phyloP scores from a whole-genome alignment of 2,113 vertebrate genomes.

The Mugil cephalus region DNA sequence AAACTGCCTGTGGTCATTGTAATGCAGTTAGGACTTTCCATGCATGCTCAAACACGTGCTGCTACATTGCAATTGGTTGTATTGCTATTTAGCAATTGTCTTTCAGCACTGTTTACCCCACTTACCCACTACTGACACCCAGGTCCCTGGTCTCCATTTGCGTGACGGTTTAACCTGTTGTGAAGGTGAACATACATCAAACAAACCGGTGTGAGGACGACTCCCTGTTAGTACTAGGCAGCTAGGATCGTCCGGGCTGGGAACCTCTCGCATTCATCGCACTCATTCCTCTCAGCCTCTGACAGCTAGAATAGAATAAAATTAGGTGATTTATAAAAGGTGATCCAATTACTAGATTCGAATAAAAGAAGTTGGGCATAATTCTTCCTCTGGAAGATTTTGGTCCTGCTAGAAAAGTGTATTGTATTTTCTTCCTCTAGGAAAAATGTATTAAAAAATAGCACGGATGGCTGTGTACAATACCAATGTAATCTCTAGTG shows the following conservation, averaged over 20 bases:
- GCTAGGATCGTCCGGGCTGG: slow-evolving; percentile 34
- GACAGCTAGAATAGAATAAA: slow-evolving; percentile 22
- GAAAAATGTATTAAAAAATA: slow-evolving; percentile 7
- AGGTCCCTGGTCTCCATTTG: slow-evolving; percentile 14
- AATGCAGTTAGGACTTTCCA: neutral
- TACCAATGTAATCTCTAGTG: neutral
- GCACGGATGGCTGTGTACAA: neutral
- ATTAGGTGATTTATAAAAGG: slow-evolving; percentile 15
- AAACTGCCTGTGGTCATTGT: slow-evolving; percentile 21
- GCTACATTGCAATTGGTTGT: slow-evolving; percentile 6
- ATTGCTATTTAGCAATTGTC: slow-evolving; percentile 53
- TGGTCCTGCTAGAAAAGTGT: neutral
- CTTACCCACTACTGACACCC: slow-evolving; percentile 36
- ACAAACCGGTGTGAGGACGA: slow-evolving; percentile 61
- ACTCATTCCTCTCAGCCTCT: slow-evolving; percentile 1
- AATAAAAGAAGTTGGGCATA: slow-evolving; percentile 10
- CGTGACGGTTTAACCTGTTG: slow-evolving; percentile 49
- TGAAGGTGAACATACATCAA: slow-evolving; percentile 70
- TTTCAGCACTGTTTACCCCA: slow-evolving; percentile 61
- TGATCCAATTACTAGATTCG: neutral
- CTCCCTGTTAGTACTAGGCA: slow-evolving; percentile 50
- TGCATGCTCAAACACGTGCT: slow-evolving; percentile 4
- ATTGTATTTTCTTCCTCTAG: neutral
- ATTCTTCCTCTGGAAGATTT: neutral
- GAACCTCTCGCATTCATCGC: slow-evolving; percentile 6